Evolutionary conservation across 2,113 vertebrate species (phyloP).

Genomic region (Enhydra lutris): DNA sequence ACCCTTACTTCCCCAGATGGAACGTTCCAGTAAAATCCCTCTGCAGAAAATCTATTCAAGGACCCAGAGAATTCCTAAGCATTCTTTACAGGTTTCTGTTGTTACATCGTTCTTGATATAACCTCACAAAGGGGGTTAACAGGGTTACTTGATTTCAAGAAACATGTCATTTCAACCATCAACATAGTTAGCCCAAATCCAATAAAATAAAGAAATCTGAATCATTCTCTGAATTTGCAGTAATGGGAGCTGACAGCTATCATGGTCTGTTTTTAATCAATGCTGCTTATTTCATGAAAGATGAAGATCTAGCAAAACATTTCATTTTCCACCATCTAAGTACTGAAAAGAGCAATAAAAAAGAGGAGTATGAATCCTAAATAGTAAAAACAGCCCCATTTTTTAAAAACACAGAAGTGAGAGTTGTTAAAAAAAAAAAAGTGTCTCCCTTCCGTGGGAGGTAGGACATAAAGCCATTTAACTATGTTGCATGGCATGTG

Average conservation of each 20-base stretch:
- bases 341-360: background rate
- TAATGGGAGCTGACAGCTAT: background rate
- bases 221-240: background rate
- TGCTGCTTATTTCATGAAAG: background rate
- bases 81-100: background rate
- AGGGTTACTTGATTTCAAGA: background rate
- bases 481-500: background rate
- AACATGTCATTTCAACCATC: background rate
- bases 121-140: background rate
- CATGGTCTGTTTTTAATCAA: background rate
- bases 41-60: background rate
- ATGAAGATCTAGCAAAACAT: background rate
- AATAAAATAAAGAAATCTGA: background rate
- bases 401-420: background rate
- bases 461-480: background rate
- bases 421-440: background rate
- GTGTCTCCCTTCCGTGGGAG: background rate
- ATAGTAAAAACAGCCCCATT: background rate
- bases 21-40: background rate
- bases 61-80: background rate
- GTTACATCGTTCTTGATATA: background rate
- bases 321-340: constrained; percentile 4
- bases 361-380: background rate
- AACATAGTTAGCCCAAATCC: constrained; percentile 14
- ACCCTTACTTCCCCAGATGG: background rate